phyloP scores from a whole-genome alignment of 92 coral and sea anemone species.

The Epizoanthus fatuus region DNA sequence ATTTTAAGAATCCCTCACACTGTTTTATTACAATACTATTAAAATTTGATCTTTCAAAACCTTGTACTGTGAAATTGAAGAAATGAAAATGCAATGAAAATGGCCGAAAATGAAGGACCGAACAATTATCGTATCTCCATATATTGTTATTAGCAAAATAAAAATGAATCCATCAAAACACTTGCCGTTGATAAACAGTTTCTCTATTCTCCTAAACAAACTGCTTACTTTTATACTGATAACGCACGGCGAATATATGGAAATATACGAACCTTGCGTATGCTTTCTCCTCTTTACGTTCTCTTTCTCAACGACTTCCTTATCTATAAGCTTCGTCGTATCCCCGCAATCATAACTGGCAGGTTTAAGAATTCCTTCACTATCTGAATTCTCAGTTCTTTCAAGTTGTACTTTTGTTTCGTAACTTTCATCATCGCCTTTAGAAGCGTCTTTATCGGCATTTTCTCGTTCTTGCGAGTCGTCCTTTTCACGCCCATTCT shows the following conservation, averaged over 20 bases:
- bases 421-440: constrained; percentile 39
- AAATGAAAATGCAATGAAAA: too few relatives aligned
- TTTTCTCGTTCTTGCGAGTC: constrained; percentile 82
- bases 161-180: too few relatives aligned
- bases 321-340: constrained; percentile 54
- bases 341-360: constrained; percentile 62
- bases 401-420: constrained; percentile 49
- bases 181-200: too few relatives aligned
- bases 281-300: constrained; percentile 38
- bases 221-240: not conserved
- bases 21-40: too few relatives aligned
- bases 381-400: constrained; percentile 36
- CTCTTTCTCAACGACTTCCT: constrained; percentile 36
- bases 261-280: constrained; percentile 49
- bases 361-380: constrained; percentile 56
- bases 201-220: too few relatives aligned
- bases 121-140: too few relatives aligned
- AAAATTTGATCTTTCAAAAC: too few relatives aligned
- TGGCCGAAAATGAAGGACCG: too few relatives aligned
- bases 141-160: too few relatives aligned
- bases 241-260: not conserved
- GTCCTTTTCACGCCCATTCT: constrained; percentile 79
- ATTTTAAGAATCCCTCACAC: too few relatives aligned
- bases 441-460: constrained; percentile 63
- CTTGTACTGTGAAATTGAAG: too few relatives aligned